Evolutionary conservation across 2,888 invertebrate genomes (phyloP), one percentile per base, ranked within the genome.

Genomic region (Platypus cylindrus): DNA sequence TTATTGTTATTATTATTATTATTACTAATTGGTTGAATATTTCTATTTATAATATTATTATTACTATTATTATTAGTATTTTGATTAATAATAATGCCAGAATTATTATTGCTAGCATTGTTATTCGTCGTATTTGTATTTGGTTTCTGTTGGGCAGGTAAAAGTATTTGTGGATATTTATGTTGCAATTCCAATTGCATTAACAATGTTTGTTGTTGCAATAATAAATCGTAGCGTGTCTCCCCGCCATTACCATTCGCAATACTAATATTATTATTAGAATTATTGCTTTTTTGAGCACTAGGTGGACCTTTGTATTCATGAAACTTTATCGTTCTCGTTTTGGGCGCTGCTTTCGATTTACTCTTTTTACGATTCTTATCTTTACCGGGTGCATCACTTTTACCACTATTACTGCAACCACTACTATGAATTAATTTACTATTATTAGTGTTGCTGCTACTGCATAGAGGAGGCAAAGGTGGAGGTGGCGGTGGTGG

Each of bases 261-360:
- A 8, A 68, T 68, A 7, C 32, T 36, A 16, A 60, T 54, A 41
- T 55, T 53, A 41, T 57, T 59, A 8, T 69, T 68, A 8, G 74
- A 70, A 13, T 71, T 67, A 3, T 71, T 66, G 32, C 73, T 71
- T 55, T 85, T 86, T 49, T 85, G 84, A 12, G 89, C 85, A 41
- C 59, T 60, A 7, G 93, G 90, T 17, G 90, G 90, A 22, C 90
- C 90, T 65, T 89, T 89, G 62, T 90, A 89, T 63, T 95, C 95
- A 63, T 95, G 94, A 64, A 95, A 95, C 66, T 95, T 95, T 52
- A 95, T 93, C 35, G 85, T 84, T 48, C 85, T 73, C 13, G 83
- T 72, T 61, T 89, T 89, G 1, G 84, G 78, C 36, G 76, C 72
- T 15, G 74, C 74, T 62, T 86, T 86, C 24, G 78, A 78, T 58